Evolutionary conservation across 2,113 vertebrate genomes (phyloP), one percentile per base, ranked within the genome.

Genomic region (Trichomycterus rosablanca): DNA sequence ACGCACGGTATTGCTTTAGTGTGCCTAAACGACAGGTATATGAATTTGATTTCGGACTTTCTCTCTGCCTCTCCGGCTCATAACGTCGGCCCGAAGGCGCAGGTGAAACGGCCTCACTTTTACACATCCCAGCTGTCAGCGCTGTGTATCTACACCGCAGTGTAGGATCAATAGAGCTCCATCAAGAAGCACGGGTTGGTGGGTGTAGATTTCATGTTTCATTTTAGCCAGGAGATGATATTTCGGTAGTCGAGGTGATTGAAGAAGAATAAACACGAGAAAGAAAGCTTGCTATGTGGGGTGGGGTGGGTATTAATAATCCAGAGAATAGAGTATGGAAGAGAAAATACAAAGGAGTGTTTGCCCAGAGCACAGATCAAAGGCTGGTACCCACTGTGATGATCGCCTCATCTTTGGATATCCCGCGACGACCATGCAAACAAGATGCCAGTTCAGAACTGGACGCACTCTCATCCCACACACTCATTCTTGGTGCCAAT

Each of bases 301-400:
- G 37, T n/a, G n/a, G 14, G 12, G 37, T 35, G 34, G 34, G 34
- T 11, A 35, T 12, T 35, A 12, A 8, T 3, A 35, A 35, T 8
- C 34, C 14, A 12, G 9, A 35, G 8, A 16, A 16, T n/a, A n/a
- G n/a, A n/a, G 15, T 8, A 14, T n/a, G 28, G 44, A 26, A 7
- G 12, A 35, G 12, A 19, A 16, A 53, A 15, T 30, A 14, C 18
- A 22, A 20, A 19, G 28, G 28, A n/a, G 19, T 32, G 40, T 23
- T 54, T 59, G 40, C 61, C 72, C 63, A 55, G 55, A 82, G 40
- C 57, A 20, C 35, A 50, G 20, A 66, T 67, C 54, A 70, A 73
- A 56, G 20, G 15, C 62, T 55, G 55, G 32, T 23, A 48, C 50
- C 44, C 12, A n/a, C 62, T 55, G 55, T 48, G 56, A 37, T 16